Base-by-base conservation (phyloP, 2,113 vertebrate species). In the Nematolebias whitei region DNA sequence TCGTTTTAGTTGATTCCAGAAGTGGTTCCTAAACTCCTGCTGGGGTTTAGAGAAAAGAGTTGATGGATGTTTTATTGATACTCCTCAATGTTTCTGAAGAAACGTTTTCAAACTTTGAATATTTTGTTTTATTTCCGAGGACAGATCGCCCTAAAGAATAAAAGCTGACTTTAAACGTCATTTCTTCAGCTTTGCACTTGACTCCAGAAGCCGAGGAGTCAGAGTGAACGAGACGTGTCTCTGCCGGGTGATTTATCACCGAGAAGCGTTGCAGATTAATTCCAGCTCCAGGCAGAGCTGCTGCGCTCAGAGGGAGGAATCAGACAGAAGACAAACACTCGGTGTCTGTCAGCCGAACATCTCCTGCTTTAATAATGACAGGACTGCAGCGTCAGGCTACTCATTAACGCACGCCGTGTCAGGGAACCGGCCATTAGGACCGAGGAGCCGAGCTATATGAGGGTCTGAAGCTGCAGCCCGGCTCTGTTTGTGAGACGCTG, bases 321-420 rank as follows among this genome's bases (percentile, higher is more conserved):
- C 52, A 67, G 63, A 60, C 64, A 61, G 6, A 69, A 69, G 51
- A 65, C 74, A 82, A 80, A 82, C 59, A 68, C 76, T 82, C 78
- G 80, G 80, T 80, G 83, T 80, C 50, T 68, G 70, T 78, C 70
- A 53, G 55, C 4, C n/a, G n/a, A n/a, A n/a, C n/a, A n/a, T n/a
- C n/a, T n/a, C 62, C 52, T 78, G 74, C 62, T 88, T 87, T 89
- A 87, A 79, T 89, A 87, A 89, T 85, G 75, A 87, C 76, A 80
- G 87, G 79, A 75, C 84, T 72, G 63, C 55, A 45, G 67, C 23
- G 48, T 32, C 63, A 84, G 66, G 82, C 66, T 54, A 61, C 54
- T 85, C 59, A 86, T 89, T 87, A 88, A 77, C 60, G 74, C 79
- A 65, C 53, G 14, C 56, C 53, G 18, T 20, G 32, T n/a, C 49